Percentiles rank a stretch among this genome's conserved stretches.
Evolutionary conservation across 2,113 vertebrate species (phyloP).

Genomic region (Burhinus oedicnemus): DNA sequence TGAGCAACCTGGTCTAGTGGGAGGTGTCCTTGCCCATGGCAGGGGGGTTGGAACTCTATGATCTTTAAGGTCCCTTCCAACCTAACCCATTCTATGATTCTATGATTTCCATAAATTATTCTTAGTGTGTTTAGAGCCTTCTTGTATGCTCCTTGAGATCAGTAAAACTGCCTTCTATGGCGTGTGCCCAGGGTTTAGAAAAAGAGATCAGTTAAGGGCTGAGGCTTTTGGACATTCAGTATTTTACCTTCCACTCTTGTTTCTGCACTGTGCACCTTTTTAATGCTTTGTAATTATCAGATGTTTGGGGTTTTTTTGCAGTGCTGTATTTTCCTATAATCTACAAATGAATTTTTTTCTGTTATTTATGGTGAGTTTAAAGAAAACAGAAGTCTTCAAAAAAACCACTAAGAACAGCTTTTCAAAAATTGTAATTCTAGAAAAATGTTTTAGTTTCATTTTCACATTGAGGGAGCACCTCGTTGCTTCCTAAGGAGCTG

Average conservation of each 20-base stretch:
- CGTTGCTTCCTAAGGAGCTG: neutral
- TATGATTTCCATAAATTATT: neutral
- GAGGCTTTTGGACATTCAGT: neutral
- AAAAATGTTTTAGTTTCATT: neutral
- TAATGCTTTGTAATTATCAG: neutral
- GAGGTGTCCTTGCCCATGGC: neutral
- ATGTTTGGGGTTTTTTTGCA: neutral
- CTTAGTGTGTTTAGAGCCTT: neutral
- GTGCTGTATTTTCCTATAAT: neutral
- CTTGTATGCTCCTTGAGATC: neutral
- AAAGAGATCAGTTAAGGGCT: neutral
- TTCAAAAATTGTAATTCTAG: neutral
- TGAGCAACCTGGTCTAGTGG: neutral
- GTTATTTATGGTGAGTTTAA: neutral
- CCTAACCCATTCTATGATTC: neutral
- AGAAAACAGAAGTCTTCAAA: neutral
- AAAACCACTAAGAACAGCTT: neutral
- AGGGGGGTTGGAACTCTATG: neutral
- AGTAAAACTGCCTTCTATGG: neutral
- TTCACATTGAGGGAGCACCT: neutral
- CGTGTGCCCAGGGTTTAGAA: neutral
- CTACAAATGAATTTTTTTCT: neutral
- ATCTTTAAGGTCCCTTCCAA: neutral
- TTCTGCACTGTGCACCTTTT: neutral
- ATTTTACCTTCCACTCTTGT: neutral